phyloP scores from a whole-genome alignment of 1,140 invertebrate species.

The Drosophila seguyi region DNA sequence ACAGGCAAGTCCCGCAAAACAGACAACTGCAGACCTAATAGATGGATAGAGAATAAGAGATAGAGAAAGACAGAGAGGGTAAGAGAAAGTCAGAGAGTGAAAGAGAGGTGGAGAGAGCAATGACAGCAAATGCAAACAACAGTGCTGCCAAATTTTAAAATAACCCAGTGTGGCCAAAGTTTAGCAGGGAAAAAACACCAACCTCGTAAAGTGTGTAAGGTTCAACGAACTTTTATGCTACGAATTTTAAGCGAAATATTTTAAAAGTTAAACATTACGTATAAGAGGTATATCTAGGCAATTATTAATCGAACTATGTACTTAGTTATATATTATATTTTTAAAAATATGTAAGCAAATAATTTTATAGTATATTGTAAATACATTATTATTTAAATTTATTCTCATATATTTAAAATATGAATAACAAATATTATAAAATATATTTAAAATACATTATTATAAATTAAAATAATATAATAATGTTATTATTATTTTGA shows the following conservation, averaged over 20 bases:
- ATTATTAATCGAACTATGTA: no score
- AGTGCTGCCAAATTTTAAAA: slow-evolving; percentile 11
- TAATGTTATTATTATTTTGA: no score
- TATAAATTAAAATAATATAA: no score
- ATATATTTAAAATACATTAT: background rate
- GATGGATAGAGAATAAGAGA: slow-evolving; percentile 18
- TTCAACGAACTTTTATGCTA: background rate
- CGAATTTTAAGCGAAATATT: background rate
- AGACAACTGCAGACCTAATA: slow-evolving; percentile 48
- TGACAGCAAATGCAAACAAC: background rate
- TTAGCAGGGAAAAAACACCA: background rate
- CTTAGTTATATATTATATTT: no score
- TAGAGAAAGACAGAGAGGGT: background rate
- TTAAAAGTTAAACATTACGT: no score
- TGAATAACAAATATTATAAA: background rate
- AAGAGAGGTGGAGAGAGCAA: background rate
- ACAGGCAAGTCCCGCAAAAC: slow-evolving; percentile 39
- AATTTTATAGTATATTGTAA: no score
- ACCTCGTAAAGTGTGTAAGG: background rate
- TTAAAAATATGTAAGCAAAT: no score
- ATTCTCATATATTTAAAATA: no score
- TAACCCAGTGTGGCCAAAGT: slow-evolving; percentile 2
- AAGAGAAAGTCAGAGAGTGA: background rate
- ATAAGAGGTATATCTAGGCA: no score
- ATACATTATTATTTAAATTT: no score